These are phyloP conservation scores for Lepeophtheirus nordmannii DNA, from an alignment of 2,888 invertebrate species.

Conservation along the genomic window DNA sequence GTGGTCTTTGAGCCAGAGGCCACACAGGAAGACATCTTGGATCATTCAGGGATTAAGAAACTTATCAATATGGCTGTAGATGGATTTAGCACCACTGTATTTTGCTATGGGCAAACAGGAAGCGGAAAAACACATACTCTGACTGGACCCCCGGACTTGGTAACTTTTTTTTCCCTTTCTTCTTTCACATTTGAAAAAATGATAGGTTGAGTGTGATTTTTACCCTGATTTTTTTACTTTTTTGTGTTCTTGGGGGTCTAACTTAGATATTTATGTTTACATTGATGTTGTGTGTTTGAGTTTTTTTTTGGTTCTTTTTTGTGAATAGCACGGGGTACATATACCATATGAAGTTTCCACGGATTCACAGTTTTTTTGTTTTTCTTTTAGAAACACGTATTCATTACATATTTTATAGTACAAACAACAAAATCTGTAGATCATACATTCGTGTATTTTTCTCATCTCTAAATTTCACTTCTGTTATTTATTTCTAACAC, in stretches of 20 bases:
- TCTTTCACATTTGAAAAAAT: neutral
- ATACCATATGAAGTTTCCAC: too few species aligned
- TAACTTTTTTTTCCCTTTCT: conserved; percentile 35
- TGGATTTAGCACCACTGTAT: conserved; percentile 81
- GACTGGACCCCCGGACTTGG: conserved; percentile 74
- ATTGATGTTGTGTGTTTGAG: too few species aligned
- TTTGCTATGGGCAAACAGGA: conserved; percentile 92
- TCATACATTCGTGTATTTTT: too few species aligned
- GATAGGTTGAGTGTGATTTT: neutral
- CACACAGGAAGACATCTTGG: conserved; percentile 63
- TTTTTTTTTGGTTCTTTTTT: too few species aligned
- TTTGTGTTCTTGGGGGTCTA: neutral
- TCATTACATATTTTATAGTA: too few species aligned
- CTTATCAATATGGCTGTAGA: conserved; percentile 85
- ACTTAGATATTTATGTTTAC: too few species aligned
- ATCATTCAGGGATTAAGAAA: conserved; percentile 52
- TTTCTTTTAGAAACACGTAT: too few species aligned
- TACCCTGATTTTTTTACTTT: neutral
- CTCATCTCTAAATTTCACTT: too few species aligned
- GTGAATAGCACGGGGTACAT: too few species aligned
- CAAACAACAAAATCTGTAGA: too few species aligned
- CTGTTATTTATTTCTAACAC: neutral
- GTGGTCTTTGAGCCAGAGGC: conserved; percentile 86
- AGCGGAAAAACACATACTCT: conserved; percentile 91
- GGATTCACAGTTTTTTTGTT: too few species aligned